Evolutionary conservation across 1,140 invertebrate genomes (phyloP).

Genomic region (Probaryconus sp.): DNA sequence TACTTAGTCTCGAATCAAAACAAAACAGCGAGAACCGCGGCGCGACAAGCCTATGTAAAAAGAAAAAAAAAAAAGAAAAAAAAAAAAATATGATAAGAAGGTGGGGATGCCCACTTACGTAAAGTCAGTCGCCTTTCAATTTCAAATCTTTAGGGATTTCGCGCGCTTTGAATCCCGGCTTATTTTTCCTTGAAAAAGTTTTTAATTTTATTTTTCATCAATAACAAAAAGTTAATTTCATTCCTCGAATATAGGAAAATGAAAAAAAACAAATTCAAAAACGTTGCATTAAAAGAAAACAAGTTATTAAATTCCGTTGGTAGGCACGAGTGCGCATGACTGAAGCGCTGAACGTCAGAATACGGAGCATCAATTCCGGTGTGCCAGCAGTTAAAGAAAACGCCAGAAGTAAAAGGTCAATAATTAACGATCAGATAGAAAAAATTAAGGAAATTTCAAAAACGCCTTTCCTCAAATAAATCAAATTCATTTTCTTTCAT

Average conservation of each 20-base stretch:
- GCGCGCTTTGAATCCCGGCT: slow-evolving; percentile 24
- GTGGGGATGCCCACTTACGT: slow-evolving; percentile 7
- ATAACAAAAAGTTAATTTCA: slow-evolving; percentile 14
- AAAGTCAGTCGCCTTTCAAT: slow-evolving; percentile 26
- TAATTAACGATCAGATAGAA: background rate
- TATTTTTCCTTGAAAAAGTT: background rate
- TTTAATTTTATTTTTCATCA: slow-evolving; percentile 4
- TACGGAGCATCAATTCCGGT: slow-evolving; percentile 44
- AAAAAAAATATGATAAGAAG: no score
- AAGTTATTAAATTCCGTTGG: slow-evolving; percentile 33
- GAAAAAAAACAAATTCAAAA: no score
- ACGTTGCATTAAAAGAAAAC: background rate
- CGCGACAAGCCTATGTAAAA: no score
- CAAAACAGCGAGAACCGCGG: slow-evolving; percentile 1
- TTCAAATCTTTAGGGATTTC: slow-evolving; percentile 50
- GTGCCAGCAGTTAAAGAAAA: background rate
- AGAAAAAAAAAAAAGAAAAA: no score
- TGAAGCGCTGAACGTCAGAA: background rate
- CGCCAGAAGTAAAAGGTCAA: slow-evolving; percentile 12
- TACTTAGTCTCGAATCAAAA: slow-evolving; percentile 12
- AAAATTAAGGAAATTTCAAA: background rate
- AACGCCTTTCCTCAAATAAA: slow-evolving; percentile 12
- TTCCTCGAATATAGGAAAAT: no score
- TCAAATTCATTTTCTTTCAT: slow-evolving; percentile 25
- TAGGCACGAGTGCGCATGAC: slow-evolving; percentile 7